phyloP scores from a whole-genome alignment of 2,113 vertebrate species.

The Apistogramma diplotaenia region DNA sequence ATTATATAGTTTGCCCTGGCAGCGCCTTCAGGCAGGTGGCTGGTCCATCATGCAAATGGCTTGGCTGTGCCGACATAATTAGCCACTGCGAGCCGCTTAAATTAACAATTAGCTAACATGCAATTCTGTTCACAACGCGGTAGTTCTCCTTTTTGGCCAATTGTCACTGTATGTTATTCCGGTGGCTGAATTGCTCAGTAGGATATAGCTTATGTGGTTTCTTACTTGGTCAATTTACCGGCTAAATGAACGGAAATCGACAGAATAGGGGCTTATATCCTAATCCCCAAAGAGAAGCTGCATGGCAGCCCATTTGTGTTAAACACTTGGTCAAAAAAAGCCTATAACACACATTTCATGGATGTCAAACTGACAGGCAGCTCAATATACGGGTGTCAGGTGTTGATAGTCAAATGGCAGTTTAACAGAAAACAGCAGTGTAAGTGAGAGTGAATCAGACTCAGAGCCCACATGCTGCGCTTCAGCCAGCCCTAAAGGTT shows the following conservation, averaged over 20 bases:
- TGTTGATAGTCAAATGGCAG: conserved; percentile 59
- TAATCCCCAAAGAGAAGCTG: conserved; percentile 25
- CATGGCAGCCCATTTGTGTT: conserved; percentile 26
- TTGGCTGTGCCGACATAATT: conserved; percentile 97
- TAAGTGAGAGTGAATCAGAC: conserved; percentile 56
- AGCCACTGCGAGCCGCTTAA: conserved; percentile 94
- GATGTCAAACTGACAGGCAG: conserved; percentile 39
- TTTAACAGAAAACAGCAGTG: conserved; percentile 53
- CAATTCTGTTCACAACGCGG: conserved; percentile 92
- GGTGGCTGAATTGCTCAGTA: conserved; percentile 83
- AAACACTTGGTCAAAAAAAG: background rate
- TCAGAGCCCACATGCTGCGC: conserved; percentile 82
- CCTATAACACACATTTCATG: background rate
- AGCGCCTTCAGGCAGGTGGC: conserved; percentile 98
- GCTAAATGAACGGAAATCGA: conserved; percentile 59
- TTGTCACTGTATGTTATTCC: conserved; percentile 90
- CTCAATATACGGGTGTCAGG: conserved; percentile 39
- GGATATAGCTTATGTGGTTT: conserved; percentile 85
- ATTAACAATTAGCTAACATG: conserved; percentile 99
- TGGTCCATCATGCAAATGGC: conserved; percentile 99
- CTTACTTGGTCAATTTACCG: conserved; percentile 78
- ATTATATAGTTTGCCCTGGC: conserved; percentile 99
- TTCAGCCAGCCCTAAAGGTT: conserved; percentile 84
- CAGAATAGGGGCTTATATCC: conserved; percentile 18
- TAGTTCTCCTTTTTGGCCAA: conserved; percentile 84